Conservation (phyloP, 2,888 invertebrate species). For the Leptogaster cylindrica region DNA sequence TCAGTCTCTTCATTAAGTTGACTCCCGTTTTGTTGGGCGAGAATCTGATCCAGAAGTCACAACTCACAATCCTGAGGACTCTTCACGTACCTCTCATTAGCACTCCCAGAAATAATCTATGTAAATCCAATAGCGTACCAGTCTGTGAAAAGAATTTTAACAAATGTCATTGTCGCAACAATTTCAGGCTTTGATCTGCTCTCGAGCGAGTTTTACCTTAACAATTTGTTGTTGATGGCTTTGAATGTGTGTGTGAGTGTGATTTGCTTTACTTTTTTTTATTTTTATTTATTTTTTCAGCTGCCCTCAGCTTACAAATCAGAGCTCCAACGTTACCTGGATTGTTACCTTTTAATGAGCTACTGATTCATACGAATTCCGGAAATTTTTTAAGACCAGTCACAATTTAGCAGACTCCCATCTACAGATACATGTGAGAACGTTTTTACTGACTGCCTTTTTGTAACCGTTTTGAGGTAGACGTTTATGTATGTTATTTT, state of each 20-base stretch:
- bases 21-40: too few relatives aligned
- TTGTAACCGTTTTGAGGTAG: neutral
- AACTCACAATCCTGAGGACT: neutral
- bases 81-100: slow-evolving; percentile 16
- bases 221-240: too few relatives aligned
- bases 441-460: slow-evolving; percentile 13
- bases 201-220: neutral
- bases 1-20: too few relatives aligned
- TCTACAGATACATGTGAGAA: slow-evolving; percentile 27
- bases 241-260: too few relatives aligned
- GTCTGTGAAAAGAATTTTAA: slow-evolving; percentile 21
- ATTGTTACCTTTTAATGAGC: slow-evolving; percentile 40
- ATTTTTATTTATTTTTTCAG: too few relatives aligned
- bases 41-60: too few relatives aligned
- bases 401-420: slow-evolving; percentile 31
- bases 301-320: neutral
- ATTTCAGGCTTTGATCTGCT: slow-evolving; percentile 16
- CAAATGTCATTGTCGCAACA: slow-evolving; percentile 32
- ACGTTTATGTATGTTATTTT: neutral
- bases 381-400: slow-evolving; percentile 37
- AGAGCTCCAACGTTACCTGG: slow-evolving; percentile 6
- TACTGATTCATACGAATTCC: slow-evolving; percentile 37
- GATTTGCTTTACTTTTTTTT: too few relatives aligned
- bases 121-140: slow-evolving; percentile 30
- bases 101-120: slow-evolving; percentile 33